Conservation (phyloP, 2,888 invertebrate genomes). For the Nemoura dubitans region DNA sequence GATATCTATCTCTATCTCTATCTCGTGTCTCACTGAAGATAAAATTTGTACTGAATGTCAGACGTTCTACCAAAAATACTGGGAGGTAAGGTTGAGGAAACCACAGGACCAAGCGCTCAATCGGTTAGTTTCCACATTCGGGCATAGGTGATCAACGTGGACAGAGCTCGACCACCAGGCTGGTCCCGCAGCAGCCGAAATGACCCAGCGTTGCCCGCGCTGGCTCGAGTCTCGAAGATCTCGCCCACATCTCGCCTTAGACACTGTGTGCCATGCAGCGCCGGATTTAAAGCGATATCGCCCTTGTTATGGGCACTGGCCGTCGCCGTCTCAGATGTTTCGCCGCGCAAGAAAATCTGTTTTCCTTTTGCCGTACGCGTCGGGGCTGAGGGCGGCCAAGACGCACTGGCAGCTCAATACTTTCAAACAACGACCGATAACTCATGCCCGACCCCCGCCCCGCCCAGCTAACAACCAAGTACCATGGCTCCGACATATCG, state of each 20-base stretch:
- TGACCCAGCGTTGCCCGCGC: background rate
- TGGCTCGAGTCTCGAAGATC: background rate
- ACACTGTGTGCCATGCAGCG: background rate
- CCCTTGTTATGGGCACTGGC: background rate
- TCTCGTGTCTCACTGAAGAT: background rate
- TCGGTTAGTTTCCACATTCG: no score
- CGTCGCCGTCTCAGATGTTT: background rate
- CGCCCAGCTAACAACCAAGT: background rate
- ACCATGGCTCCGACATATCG: background rate
- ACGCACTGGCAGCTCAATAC: background rate
- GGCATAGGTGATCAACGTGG: no score
- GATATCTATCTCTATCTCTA: no score
- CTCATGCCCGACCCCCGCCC: background rate
- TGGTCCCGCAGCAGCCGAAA: background rate
- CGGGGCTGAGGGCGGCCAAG: background rate
- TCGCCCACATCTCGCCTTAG: background rate
- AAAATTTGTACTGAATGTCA: background rate
- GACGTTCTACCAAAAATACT: background rate
- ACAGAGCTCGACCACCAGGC: no score
- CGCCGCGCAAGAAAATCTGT: background rate
- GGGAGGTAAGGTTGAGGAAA: background rate
- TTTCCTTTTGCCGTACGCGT: background rate
- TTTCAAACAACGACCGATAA: background rate
- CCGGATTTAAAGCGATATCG: background rate
- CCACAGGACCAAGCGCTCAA: no score